phyloP scores from a whole-genome alignment of 1,140 invertebrate species.

The Aporrectodea caliginosa region DNA sequence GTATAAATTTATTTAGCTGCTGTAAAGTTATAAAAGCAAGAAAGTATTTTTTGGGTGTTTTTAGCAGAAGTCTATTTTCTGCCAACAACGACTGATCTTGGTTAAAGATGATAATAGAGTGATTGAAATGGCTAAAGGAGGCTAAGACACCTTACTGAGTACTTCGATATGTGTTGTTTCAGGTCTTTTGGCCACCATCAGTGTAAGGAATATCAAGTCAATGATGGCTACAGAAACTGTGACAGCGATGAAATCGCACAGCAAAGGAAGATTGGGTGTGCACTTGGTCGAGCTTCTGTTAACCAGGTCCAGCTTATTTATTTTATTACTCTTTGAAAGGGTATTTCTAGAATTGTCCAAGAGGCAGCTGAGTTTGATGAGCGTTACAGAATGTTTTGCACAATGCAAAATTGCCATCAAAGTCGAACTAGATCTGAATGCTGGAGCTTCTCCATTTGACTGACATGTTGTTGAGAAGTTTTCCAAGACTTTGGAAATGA shows the following conservation, averaged over 20 bases:
- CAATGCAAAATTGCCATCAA: no score
- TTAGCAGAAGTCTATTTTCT: no score
- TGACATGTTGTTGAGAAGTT: neutral
- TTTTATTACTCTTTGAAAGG: neutral
- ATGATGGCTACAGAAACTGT: neutral
- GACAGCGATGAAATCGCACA: neutral
- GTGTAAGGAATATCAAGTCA: neutral
- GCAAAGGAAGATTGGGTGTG: neutral
- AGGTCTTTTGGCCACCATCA: neutral
- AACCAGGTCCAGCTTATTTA: neutral
- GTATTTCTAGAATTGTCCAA: neutral
- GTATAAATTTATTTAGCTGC: no score
- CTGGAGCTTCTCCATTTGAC: neutral
- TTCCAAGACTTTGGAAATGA: neutral
- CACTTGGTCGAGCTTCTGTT: neutral
- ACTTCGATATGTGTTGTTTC: no score
- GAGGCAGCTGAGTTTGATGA: neutral
- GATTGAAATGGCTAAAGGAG: no score
- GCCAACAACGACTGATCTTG: no score
- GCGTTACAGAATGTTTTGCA: no score
- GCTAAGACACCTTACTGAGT: no score
- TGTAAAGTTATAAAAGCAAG: no score
- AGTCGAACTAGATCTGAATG: no score
- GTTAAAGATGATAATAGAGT: no score
- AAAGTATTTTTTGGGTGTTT: no score